Evolutionary conservation across 2,888 invertebrate species (phyloP).

Genomic region (Dysmachus trigonus): DNA sequence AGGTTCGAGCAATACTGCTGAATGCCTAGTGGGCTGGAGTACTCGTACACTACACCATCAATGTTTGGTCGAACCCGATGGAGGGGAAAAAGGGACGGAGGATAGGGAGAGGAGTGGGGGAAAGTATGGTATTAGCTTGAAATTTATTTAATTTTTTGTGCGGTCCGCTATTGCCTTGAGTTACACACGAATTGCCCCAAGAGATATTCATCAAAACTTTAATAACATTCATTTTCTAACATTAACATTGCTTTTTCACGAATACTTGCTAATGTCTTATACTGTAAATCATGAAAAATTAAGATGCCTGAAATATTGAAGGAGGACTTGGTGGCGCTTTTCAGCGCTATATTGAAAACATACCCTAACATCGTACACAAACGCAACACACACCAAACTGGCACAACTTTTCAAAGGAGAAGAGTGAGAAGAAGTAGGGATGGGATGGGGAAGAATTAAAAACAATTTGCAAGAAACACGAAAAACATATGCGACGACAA

Average conservation of each 20-base stretch:
- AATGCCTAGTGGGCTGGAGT: neutral
- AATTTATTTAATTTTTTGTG: slow-evolving; percentile 17
- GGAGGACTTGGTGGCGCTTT: neutral
- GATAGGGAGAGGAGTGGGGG: no score
- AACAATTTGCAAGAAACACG: slow-evolving; percentile 24
- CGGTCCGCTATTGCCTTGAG: neutral
- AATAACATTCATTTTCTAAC: neutral
- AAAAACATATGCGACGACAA: neutral
- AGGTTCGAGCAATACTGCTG: neutral
- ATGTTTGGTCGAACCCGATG: neutral
- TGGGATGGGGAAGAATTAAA: neutral
- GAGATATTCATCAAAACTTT: slow-evolving; percentile 1
- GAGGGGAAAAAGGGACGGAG: neutral
- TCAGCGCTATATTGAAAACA: neutral
- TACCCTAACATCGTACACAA: no score
- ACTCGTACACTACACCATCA: neutral
- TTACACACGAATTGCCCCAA: neutral
- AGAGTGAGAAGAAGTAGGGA: neutral
- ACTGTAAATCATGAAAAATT: slow-evolving; percentile 22
- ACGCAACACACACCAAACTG: neutral
- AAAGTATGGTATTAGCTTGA: neutral
- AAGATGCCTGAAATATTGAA: neutral
- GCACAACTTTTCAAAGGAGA: neutral
- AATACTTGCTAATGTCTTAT: slow-evolving; percentile 15
- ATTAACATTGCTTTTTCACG: neutral